phyloP scores from a whole-genome alignment of 2,113 vertebrate species.

The Hucho hucho region DNA sequence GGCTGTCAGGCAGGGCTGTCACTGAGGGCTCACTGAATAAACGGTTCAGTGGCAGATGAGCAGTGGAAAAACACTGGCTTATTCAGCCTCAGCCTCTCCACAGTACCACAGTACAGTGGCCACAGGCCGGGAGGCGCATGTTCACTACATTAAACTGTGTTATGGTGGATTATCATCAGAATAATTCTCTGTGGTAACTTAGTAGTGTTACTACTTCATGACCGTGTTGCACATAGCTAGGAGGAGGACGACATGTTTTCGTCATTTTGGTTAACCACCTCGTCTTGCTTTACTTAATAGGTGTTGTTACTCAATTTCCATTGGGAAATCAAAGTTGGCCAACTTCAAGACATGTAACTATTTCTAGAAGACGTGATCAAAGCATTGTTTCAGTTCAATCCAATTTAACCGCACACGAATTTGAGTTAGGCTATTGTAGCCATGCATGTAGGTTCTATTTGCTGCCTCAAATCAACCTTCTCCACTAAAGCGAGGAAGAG shows the following conservation, averaged over 20 bases:
- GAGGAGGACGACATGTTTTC: neutral
- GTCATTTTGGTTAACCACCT: neutral
- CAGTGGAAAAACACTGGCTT: constrained; percentile 2
- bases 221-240: neutral
- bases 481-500: neutral
- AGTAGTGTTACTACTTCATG: neutral
- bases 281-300: neutral
- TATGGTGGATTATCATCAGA: neutral
- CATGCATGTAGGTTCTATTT: constrained; percentile 26
- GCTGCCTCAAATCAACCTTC: constrained; percentile 46
- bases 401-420: neutral
- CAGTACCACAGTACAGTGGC: neutral
- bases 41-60: neutral
- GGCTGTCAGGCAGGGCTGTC: neutral
- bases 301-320: neutral
- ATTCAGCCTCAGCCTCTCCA: constrained; percentile 1
- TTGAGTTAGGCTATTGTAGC: neutral
- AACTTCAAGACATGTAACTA: neutral
- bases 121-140: neutral
- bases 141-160: neutral
- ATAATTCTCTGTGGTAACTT: no score
- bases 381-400: neutral
- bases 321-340: neutral
- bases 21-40: neutral
- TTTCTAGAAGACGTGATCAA: neutral